These are phyloP conservation scores for Zapus hudsonius DNA, from an alignment of 2,113 vertebrate genomes.

Conservation along the genomic window DNA sequence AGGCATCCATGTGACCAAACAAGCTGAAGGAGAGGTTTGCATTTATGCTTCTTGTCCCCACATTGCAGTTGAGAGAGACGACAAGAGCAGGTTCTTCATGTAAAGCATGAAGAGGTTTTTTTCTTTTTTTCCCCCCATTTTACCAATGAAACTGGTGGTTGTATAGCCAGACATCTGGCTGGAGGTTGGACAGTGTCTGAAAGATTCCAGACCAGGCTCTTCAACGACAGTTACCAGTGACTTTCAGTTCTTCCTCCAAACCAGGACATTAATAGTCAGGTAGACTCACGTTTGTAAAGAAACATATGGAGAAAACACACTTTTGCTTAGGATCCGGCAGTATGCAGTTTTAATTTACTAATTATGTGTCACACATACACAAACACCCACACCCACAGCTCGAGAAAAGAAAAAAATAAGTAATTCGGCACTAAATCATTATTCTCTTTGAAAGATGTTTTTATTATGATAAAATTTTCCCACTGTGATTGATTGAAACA, in stretches of 20 bases:
- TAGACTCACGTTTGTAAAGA: background rate
- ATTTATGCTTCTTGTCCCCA: background rate
- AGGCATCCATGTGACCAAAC: background rate
- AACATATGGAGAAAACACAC: background rate
- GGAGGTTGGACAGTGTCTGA: background rate
- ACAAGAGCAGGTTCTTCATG: background rate
- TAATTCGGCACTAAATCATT: conserved; percentile 31
- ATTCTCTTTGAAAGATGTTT: conserved; percentile 33
- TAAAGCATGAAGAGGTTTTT: background rate
- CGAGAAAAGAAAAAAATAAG: background rate
- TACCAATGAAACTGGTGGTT: background rate
- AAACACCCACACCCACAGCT: background rate
- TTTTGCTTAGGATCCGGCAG: background rate
- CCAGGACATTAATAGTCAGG: too few relatives aligned
- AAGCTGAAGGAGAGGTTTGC: background rate
- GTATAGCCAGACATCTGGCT: background rate
- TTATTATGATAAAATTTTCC: background rate
- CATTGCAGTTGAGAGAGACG: background rate
- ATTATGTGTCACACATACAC: background rate
- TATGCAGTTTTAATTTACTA: conserved; percentile 4
- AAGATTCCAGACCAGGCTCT: background rate
- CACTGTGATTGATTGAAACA: background rate
- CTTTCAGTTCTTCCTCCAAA: background rate
- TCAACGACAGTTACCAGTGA: background rate
- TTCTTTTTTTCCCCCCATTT: background rate